phyloP scores from a whole-genome alignment of 2,888 invertebrate genomes.

The Agrotis segetum region DNA sequence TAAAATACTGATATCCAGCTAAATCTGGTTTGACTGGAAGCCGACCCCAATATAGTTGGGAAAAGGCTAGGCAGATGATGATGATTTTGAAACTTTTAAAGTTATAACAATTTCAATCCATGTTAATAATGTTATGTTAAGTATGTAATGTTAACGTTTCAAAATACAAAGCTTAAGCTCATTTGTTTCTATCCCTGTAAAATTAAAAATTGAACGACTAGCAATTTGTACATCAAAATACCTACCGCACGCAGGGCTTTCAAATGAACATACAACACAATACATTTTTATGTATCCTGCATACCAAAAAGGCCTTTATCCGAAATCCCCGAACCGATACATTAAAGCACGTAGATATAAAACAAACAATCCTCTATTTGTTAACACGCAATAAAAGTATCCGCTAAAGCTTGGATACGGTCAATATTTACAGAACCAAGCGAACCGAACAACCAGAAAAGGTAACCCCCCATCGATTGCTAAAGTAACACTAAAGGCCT shows the following conservation, averaged over 20 bases:
- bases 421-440: conserved; percentile 84
- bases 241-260: background rate
- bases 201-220: background rate
- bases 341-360: conserved; percentile 68
- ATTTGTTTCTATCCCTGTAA: background rate
- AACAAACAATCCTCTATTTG: conserved; percentile 77
- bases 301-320: conserved; percentile 23
- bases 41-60: no score
- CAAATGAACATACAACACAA: conserved; percentile 8
- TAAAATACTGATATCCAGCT: no score
- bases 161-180: background rate
- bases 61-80: no score
- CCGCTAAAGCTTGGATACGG: conserved; percentile 76
- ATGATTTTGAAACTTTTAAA: background rate
- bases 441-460: conserved; percentile 72
- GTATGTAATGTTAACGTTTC: background rate
- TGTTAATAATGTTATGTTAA: background rate
- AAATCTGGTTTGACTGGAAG: no score
- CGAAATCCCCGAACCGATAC: conserved; percentile 47
- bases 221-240: background rate
- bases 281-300: conserved; percentile 8
- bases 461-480: conserved; percentile 75
- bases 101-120: background rate
- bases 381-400: conserved; percentile 85
- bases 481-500: conserved; percentile 84